Evolutionary conservation across 2,888 invertebrate species (phyloP), one percentile per base, ranked within the genome.

Genomic region (Chrysolina haemoptera): DNA sequence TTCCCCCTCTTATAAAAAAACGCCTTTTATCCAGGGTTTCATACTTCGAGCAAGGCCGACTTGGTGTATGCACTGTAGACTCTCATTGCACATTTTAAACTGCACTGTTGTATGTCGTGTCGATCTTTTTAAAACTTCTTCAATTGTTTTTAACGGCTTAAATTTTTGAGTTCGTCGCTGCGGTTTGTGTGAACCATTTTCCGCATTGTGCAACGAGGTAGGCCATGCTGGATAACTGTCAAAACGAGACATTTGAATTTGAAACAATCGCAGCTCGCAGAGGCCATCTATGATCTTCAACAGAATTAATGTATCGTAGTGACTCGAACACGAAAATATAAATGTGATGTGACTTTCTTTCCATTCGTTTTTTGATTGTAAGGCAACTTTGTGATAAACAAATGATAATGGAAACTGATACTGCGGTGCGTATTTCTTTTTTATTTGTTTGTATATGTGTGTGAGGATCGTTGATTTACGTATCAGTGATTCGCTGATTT

Each of bases 21-120:
- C 84, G 83, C 83, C 85, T 85, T 83, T 84, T 79, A 80, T 85
- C 84, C 86, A 86, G 87, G 86, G 86, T 86, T 86, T 85, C 85
- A 83, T 83, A 81, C 80, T 82, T 79, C 77, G 83, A 71, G 75
- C 86, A 86, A 86, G 86, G 86, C 85, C 86, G 86, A 80, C 82
- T 82, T 80, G 78, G 73, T 75, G 77, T 73, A 84, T 84, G 83
- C 83, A 83, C 81, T 83, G 82, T 76, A 79, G 75, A 74, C 83
- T 82, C 82, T 83, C 84, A 83, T 82, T 82, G 81, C 78, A 79
- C 78, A 79, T 79, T 79, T 80, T 74, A 81, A 77, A 78, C 76
- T 77, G 79, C 82, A 80, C 78, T 69, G 71, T 73, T 79, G 79
- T 80, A 80, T 80, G 80, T 79, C 77, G 79, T 76, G 71, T 59